Base-by-base conservation (phyloP, 1,140 invertebrate genomes). In the Oreohelix idahoensis region DNA sequence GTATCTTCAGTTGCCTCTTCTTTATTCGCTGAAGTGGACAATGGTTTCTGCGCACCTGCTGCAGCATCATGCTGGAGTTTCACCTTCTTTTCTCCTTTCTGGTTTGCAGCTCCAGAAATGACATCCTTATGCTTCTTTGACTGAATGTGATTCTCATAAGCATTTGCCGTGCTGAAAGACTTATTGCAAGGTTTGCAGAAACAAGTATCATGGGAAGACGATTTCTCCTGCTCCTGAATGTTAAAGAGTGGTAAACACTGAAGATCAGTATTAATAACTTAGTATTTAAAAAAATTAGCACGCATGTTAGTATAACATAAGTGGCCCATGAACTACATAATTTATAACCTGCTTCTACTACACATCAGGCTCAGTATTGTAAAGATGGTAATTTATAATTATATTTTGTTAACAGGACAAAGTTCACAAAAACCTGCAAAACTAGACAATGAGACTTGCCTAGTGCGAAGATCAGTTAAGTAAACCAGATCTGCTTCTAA, bases 111-210 rank as follows among this genome's bases (percentile, higher is more conserved):
- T 51, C 80, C 71, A 26, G 80, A 53, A 11, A 82, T 10, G 26
- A 83, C 70, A 15, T 96, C 95, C 89, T 96, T 96, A 90, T 99
- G 98, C 89, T 98, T 98, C 89, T 98, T 99, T 35, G 97, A 99
- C 84, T 96, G 95, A 15, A 97, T 89, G 93, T 99, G 98, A 93
- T 98, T 98, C 26, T 96, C 95, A 91, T 95, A 97, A 0, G 98
- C 95, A 91, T 98, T 98, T 86, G 95, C 93, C 35, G 95, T 95
- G 74, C 94, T 95, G 90, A 99, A 99, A 79, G 94, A 94, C 91
- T 99, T 99, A 80, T 94, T 95, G 90, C 98, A 99, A 53, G 94
- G 92, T 66, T 95, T 94, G 92, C 98, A 99, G 85, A 95, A 94
- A 0, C 78, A 49, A 4, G 49, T 63, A 26, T 82, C 80, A 45